Base-by-base conservation (phyloP, 2,113 vertebrate species). In the Malurus elegans region DNA sequence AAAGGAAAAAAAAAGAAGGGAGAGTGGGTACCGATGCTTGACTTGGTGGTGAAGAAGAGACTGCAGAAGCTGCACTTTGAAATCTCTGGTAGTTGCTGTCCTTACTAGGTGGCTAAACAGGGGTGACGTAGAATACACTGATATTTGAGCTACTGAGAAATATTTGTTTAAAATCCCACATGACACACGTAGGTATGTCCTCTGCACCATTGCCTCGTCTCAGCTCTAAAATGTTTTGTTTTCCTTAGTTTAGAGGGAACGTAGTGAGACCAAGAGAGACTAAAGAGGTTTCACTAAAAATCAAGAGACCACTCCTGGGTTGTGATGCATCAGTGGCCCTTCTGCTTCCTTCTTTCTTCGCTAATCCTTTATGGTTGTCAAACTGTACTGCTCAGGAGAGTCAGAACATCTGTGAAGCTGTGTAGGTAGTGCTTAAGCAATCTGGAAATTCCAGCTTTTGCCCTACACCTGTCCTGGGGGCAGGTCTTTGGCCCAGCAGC, bases 181-280 rank as follows among this genome's bases (percentile, higher is more conserved):
- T 53, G 25, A 9, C 20, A 4, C 4, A 10, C 0, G 0, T 36
- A 36, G 20, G 3, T 48, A 20, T 36, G 26, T 82, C 25, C 34
- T 75, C 45, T 71, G n/a, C 18, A 40, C 18, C 29, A 1, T 6
- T 47, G 32, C 10, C 47, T 47, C 0, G 0, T 51, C 48, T 67
- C 23, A 45, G 11, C 18, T 60, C 23, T 72, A 14, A 75, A 72
- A 80, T 5, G 1, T 13, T 79, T 72, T 64, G 16, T 88, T 91
- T 84, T 91, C 56, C 32, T 73, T 24, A 32, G 9, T 88, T 62
- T 53, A 13, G 40, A 47, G 61, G 48, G 29, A 69, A 21, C 7
- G 4, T 6, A 45, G 23, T 32, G 34, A 51, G 10, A 6, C 36
- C n/a, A 45, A 42, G 54, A 9, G 18, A 53, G 11, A 57, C 31